Percentiles rank a stretch among this genome's conserved stretches.
Conservation (phyloP, 2,113 vertebrate species). For the Siphamia tubifer region DNA sequence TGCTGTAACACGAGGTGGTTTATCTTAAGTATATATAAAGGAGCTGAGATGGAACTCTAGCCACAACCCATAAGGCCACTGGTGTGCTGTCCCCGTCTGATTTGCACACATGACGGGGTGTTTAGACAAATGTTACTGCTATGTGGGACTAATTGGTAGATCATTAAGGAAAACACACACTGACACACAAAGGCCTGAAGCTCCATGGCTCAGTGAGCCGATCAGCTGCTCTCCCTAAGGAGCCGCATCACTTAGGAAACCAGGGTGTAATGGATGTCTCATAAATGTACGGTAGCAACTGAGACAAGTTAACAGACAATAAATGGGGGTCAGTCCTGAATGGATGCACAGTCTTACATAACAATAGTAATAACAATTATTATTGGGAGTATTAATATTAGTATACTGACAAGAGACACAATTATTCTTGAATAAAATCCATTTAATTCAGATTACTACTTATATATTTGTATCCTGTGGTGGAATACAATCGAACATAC, state of each 20-base stretch:
- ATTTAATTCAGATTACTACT: too few species aligned
- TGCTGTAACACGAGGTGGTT: background rate
- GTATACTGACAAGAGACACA: too few species aligned
- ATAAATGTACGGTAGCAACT: background rate
- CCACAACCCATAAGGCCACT: background rate
- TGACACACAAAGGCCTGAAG: constrained; percentile 27
- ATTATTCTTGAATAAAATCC: too few species aligned
- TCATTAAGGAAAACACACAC: constrained; percentile 75
- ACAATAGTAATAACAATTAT: too few species aligned
- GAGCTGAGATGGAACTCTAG: background rate
- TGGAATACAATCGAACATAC: too few species aligned
- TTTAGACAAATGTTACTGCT: constrained; percentile 73
- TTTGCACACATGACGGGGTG: constrained; percentile 43
- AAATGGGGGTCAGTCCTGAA: too few species aligned
- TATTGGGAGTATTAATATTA: too few species aligned
- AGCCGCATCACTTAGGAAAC: constrained; percentile 60
- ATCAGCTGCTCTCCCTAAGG: constrained; percentile 59
- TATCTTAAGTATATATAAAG: background rate
- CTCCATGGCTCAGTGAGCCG: constrained; percentile 45
- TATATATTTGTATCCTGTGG: too few species aligned
- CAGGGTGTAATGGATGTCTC: background rate
- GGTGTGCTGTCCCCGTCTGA: too few species aligned
- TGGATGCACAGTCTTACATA: too few species aligned
- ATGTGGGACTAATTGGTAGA: constrained; percentile 75
- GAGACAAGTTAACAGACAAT: background rate